Conservation (phyloP, 2,888 invertebrate species). For the Megaustenia siamemsis region DNA sequence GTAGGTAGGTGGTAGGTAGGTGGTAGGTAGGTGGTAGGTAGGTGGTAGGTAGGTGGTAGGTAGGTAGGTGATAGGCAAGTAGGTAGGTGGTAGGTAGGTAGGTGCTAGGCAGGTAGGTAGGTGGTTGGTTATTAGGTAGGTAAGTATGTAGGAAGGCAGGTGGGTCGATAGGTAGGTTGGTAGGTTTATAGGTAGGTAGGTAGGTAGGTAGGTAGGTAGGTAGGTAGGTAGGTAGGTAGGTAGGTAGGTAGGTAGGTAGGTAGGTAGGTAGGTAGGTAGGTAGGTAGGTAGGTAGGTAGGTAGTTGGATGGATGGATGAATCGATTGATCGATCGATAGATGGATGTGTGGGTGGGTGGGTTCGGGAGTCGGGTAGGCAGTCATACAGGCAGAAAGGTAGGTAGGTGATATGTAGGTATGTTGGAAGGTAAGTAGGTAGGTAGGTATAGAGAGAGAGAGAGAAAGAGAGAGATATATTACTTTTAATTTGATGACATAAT, state of each 20-base stretch:
- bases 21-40: neutral
- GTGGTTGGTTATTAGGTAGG: slow-evolving; percentile 5
- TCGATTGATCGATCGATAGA: too few species aligned
- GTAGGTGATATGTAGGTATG: too few species aligned
- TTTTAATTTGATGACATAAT: too few species aligned
- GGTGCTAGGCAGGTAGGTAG: slow-evolving; percentile 22
- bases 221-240: slow-evolving; percentile 24
- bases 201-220: neutral
- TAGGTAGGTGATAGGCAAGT: too few species aligned
- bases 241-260: slow-evolving; percentile 18
- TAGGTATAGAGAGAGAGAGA: too few species aligned
- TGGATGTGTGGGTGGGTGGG: too few species aligned
- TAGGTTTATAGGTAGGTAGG: neutral
- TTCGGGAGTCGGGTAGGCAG: too few species aligned
- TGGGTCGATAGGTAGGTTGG: neutral
- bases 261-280: slow-evolving; percentile 14
- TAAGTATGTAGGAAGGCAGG: slow-evolving; percentile 1
- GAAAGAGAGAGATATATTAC: too few species aligned
- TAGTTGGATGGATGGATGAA: too few species aligned
- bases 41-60: neutral
- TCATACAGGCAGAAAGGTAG: too few species aligned
- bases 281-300: slow-evolving; percentile 17
- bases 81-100: neutral
- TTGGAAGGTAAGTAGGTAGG: too few species aligned
- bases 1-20: neutral